Percentiles rank a stretch among this genome's conserved stretches.
Conservation (phyloP, 1,140 invertebrate species). For the Cherax quadricarinatus region DNA sequence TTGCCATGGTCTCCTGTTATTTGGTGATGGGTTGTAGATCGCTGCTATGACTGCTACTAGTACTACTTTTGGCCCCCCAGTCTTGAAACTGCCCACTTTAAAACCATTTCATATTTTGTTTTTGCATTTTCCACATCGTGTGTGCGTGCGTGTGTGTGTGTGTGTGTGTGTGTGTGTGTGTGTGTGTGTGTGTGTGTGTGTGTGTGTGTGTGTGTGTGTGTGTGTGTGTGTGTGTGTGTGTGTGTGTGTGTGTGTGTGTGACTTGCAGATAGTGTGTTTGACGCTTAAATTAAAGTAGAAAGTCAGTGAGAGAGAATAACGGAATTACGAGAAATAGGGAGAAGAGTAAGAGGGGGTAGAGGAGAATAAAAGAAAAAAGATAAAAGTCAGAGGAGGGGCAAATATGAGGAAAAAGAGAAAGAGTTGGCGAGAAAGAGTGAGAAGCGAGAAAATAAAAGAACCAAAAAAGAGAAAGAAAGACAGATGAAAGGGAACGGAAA, state of each 20-base stretch:
- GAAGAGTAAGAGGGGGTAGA: background rate
- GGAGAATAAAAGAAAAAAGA: background rate
- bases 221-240: background rate
- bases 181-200: constrained; percentile 38
- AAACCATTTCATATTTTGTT: too few relatives aligned
- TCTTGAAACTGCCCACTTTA: too few relatives aligned
- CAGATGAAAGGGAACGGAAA: background rate
- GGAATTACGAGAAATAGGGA: background rate
- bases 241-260: background rate
- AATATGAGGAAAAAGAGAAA: background rate
- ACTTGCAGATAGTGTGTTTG: background rate
- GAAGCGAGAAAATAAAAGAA: background rate
- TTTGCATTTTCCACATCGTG: too few relatives aligned
- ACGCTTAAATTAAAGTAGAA: background rate
- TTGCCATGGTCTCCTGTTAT: too few relatives aligned
- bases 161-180: constrained; percentile 5
- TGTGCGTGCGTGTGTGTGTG: background rate
- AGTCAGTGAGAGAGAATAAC: background rate
- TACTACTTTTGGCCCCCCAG: too few relatives aligned
- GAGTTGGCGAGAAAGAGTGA: background rate
- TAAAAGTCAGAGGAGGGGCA: background rate
- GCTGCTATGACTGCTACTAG: too few relatives aligned
- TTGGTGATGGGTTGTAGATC: too few relatives aligned
- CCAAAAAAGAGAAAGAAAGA: background rate
- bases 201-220: too few relatives aligned